Base-by-base conservation (phyloP, 1,140 invertebrate species). In the Drosophila bocki region DNA sequence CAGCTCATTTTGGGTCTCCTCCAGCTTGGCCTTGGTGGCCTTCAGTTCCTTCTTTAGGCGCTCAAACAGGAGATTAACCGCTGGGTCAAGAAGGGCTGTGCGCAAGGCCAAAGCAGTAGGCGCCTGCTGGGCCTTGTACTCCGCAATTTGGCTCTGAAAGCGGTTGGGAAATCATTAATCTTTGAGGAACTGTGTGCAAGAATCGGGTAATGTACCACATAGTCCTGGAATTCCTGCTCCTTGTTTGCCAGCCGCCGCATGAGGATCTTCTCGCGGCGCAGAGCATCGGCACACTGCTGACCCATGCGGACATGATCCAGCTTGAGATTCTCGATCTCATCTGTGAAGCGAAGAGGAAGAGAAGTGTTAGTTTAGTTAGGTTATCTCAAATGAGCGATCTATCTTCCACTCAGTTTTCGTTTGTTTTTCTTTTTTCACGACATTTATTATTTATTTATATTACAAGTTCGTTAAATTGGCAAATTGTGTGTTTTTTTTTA, bases 1-100 rank as follows among this genome's bases (percentile, higher is more conserved):
- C 29, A 99, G 94, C 95, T 99, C 98, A 94, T 98, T 99, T 94
- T 99, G 98, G 29, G 98, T 99, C 94, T 99, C 98, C 93, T 99
- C 98, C 63, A 99, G 94, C 93, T 97, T 97, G 44, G 97, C 96
- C 93, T 97, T 98, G 11, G 97, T 97, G 44, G 96, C 95, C 61
- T 97, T 96, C 65, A 99, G 94, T 94, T 99, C 98, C 93, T 98
- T 97, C 76, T 97, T 96, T 92, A 99, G 95, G 93, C 96, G 96
- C 93, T 98, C 96, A 91, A 99, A 97, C 42, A 99, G 94, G 75
- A 99, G 95, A 94, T 99, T 99, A 19, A 99, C 97, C 69, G 98
- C 98, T 32, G 98, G 98, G 94, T 99, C 98, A 78, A 99, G 94
- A 2, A 99, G 93, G 67, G 97, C 96, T 13, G 96, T 96, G 78